Conservation (phyloP, 2,797 vertebrate genomes). For the Sylvilagus floridanus region DNA sequence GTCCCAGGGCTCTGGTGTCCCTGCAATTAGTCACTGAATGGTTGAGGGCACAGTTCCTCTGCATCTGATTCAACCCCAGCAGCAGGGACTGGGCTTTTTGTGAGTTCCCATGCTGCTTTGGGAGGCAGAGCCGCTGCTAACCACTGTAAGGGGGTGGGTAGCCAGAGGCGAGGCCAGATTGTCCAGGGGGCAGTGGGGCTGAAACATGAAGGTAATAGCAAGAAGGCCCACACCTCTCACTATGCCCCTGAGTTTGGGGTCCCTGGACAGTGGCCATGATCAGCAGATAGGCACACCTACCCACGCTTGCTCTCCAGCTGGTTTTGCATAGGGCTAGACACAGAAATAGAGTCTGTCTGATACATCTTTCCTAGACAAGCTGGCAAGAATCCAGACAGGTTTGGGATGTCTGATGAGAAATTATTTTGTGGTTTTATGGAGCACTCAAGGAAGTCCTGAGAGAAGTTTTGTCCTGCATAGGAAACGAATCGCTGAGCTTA, state of each 20-base stretch:
- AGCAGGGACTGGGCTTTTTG: too few species aligned
- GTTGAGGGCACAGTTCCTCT: not conserved
- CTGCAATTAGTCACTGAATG: too few species aligned
- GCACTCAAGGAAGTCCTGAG: not conserved
- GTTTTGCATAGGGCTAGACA: not conserved
- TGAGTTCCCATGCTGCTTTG: not conserved
- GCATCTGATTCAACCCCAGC: not conserved
- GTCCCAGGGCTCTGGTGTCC: not conserved
- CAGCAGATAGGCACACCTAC: not conserved
- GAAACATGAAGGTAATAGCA: not conserved
- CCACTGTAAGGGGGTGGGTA: not conserved
- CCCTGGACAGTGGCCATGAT: not conserved
- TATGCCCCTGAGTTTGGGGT: not conserved
- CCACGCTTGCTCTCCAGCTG: fast-evolving
- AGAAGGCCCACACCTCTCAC: not conserved
- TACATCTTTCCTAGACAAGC: not conserved
- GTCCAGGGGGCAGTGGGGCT: not conserved
- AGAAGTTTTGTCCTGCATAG: not conserved
- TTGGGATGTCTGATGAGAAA: not conserved
- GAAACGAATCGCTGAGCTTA: not conserved
- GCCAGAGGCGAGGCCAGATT: not conserved
- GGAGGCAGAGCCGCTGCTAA: not conserved
- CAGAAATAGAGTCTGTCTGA: not conserved
- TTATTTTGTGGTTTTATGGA: not conserved
- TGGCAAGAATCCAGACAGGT: not conserved